These are phyloP conservation scores for Melolontha melolontha DNA, from an alignment of 2,888 invertebrate genomes.

Conservation along the genomic window DNA sequence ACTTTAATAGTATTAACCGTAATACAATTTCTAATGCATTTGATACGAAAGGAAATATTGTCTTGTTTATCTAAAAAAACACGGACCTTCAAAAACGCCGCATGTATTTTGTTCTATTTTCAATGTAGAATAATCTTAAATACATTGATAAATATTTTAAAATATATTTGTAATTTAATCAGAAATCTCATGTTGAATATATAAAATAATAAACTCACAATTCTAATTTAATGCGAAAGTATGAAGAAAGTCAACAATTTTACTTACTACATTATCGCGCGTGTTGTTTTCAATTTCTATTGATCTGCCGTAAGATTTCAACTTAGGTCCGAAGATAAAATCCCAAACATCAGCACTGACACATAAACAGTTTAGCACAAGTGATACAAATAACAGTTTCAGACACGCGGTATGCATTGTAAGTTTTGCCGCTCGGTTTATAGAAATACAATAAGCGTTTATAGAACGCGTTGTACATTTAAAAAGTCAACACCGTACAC, in stretches of 20 bases:
- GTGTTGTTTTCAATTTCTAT: neutral
- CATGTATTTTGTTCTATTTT: no score
- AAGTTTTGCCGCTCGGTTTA: slow-evolving; percentile 11
- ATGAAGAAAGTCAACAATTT: neutral
- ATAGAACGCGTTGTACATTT: slow-evolving; percentile 5
- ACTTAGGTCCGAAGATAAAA: slow-evolving; percentile 21
- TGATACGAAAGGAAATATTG: no score
- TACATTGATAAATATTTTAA: no score
- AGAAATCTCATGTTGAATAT: no score
- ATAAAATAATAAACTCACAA: no score
- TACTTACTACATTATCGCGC: slow-evolving; percentile 21
- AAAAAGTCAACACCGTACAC: neutral
- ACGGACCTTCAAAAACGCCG: no score
- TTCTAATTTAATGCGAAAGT: neutral
- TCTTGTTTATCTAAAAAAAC: no score
- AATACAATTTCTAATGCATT: no score
- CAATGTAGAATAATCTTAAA: no score
- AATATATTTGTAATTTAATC: no score
- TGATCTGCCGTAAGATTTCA: slow-evolving; percentile 7
- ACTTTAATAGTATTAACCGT: no score
- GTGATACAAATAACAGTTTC: slow-evolving; percentile 27
- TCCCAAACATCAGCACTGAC: slow-evolving; percentile 10
- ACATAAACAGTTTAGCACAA: slow-evolving; percentile 24
- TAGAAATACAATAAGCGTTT: slow-evolving; percentile 6
- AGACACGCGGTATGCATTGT: slow-evolving; percentile 20